These are phyloP conservation scores for Thymelicus lineola DNA, from an alignment of 2,888 invertebrate genomes.

Conservation along the genomic window DNA sequence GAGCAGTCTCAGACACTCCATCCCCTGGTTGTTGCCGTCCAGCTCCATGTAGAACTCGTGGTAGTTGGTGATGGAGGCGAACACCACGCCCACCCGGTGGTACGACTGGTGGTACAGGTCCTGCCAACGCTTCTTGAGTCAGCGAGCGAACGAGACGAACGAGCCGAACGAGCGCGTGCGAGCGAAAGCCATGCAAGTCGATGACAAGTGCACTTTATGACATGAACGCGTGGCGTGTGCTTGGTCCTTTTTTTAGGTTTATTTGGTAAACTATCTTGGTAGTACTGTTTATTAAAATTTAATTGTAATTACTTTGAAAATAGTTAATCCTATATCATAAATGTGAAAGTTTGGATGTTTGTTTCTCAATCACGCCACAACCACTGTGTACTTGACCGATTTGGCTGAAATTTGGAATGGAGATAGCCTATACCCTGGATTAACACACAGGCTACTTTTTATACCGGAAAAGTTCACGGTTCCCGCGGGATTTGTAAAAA, in stretches of 20 bases:
- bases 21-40: conserved; percentile 98
- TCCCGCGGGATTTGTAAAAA: too few species aligned
- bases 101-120: conserved; percentile 97
- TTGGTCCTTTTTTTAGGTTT: conserved; percentile 3
- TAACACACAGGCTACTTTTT: too few species aligned
- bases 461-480: too few species aligned
- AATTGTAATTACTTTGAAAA: too few species aligned
- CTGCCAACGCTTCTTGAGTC: conserved; percentile 67
- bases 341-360: too few species aligned
- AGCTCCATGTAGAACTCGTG: conserved; percentile 98
- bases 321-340: too few species aligned
- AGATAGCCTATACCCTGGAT: too few species aligned
- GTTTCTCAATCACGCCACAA: too few species aligned
- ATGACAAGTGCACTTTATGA: conserved; percentile 48
- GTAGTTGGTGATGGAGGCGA: conserved; percentile 97
- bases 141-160: conserved; percentile 48
- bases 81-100: conserved; percentile 95
- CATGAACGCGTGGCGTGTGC: conserved; percentile 29
- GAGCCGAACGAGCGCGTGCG: conserved; percentile 42
- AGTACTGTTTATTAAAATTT: too few species aligned
- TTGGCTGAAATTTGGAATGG: too few species aligned
- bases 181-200: conserved; percentile 52
- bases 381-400: too few species aligned
- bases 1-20: conserved; percentile 96
- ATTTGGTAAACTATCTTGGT: too few species aligned